phyloP scores from a whole-genome alignment of 2,888 invertebrate species.

The Lycia hirtaria region DNA sequence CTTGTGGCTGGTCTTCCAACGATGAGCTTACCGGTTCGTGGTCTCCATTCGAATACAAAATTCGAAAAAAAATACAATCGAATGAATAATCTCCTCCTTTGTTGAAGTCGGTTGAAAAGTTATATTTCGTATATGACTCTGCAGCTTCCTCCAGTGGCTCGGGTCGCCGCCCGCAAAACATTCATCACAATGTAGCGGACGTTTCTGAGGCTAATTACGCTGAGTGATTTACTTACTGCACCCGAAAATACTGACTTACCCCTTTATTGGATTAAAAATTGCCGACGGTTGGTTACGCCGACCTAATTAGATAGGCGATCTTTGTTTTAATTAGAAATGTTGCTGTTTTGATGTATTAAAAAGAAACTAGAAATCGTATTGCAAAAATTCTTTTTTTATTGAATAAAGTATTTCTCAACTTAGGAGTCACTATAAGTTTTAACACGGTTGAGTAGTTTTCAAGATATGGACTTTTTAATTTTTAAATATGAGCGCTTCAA shows the following conservation, averaged over 20 bases:
- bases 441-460: too few species aligned
- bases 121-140: neutral
- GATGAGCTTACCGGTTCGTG: too few species aligned
- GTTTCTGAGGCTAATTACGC: constrained; percentile 40
- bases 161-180: constrained; percentile 26
- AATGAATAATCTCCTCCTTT: neutral
- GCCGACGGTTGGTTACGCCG: constrained; percentile 11
- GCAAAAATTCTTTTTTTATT: too few species aligned
- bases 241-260: constrained; percentile 7
- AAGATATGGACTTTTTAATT: too few species aligned
- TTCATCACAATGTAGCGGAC: constrained; percentile 37
- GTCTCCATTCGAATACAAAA: too few species aligned
- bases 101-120: neutral
- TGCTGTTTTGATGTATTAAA: too few species aligned
- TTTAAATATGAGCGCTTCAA: too few species aligned
- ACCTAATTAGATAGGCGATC: constrained; percentile 9
- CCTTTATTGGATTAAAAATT: constrained; percentile 11
- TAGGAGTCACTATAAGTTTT: too few species aligned
- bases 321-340: neutral
- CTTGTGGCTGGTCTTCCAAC: too few species aligned
- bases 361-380: too few species aligned
- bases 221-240: constrained; percentile 39
- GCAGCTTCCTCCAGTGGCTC: neutral
- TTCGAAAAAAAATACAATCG: too few species aligned
- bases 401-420: too few species aligned